These are phyloP conservation scores for Volucella inanis DNA, from an alignment of 2,888 invertebrate species.

Conservation along the genomic window DNA sequence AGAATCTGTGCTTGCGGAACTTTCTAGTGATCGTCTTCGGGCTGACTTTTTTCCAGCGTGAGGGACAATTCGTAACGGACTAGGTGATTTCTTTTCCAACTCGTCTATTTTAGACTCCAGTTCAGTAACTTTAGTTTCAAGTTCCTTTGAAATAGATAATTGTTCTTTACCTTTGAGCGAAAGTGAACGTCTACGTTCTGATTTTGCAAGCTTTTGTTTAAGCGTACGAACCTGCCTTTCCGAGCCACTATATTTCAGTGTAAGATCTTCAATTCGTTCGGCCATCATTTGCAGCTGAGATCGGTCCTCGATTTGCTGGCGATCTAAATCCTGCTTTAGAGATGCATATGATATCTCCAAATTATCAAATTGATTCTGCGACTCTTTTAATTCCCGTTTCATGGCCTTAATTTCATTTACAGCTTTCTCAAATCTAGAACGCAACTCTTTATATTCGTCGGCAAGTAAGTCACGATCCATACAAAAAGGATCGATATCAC, in stretches of 20 bases:
- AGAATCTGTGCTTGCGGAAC: constrained; percentile 90
- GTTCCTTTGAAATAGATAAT: constrained; percentile 90
- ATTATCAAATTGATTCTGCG: constrained; percentile 91
- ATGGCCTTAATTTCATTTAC: constrained; percentile 92
- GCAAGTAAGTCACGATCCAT: constrained; percentile 90
- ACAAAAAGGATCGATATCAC: constrained; percentile 89
- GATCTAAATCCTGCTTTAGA: constrained; percentile 89
- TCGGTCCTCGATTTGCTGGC: constrained; percentile 86
- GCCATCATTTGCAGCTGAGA: constrained; percentile 92
- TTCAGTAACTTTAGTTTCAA: constrained; percentile 92
- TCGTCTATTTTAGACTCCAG: constrained; percentile 90
- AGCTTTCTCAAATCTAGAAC: constrained; percentile 91
- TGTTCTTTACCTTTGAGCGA: constrained; percentile 93
- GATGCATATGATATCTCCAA: constrained; percentile 91
- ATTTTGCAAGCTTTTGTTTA: constrained; percentile 91
- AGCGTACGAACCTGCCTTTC: constrained; percentile 91
- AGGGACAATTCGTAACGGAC: constrained; percentile 21
- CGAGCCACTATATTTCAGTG: constrained; percentile 90
- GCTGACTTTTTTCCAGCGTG: constrained; percentile 78
- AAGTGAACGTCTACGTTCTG: constrained; percentile 91
- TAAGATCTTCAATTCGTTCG: constrained; percentile 92
- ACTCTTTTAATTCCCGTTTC: constrained; percentile 91
- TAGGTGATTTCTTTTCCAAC: constrained; percentile 84
- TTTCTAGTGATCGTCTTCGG: constrained; percentile 88
- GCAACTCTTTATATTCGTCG: constrained; percentile 91